phyloP scores from a whole-genome alignment of 1,140 invertebrate genomes.

The Zaprionus gabonicus region DNA sequence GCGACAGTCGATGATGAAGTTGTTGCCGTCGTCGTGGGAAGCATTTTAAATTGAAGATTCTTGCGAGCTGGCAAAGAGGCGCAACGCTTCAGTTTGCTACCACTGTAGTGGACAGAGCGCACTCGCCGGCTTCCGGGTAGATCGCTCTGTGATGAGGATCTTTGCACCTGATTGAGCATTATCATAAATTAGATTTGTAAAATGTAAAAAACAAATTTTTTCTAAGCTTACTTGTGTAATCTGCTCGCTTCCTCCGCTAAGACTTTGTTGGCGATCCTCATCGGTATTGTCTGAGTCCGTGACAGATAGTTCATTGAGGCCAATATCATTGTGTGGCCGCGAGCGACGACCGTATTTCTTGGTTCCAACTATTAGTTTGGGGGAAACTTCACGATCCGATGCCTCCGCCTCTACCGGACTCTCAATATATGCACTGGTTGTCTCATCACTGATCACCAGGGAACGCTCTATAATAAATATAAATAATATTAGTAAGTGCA shows the following conservation, averaged over 20 bases:
- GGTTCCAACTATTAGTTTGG: slow-evolving; percentile 90
- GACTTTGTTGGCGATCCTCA: slow-evolving; percentile 66
- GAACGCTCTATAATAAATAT: slow-evolving; percentile 69
- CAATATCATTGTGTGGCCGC: slow-evolving; percentile 84
- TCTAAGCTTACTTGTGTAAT: slow-evolving; percentile 49
- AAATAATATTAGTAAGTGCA: slow-evolving; percentile 8
- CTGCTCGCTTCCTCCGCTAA: slow-evolving; percentile 55
- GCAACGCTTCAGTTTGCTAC: slow-evolving; percentile 85
- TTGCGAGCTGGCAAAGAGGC: slow-evolving; percentile 85
- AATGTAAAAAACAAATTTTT: background rate
- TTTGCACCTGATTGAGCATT: slow-evolving; percentile 76
- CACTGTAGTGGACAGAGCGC: slow-evolving; percentile 74
- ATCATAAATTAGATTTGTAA: no score
- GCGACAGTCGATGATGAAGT: slow-evolving; percentile 46
- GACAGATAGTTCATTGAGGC: slow-evolving; percentile 61
- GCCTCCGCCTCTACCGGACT: slow-evolving; percentile 86
- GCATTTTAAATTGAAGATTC: slow-evolving; percentile 63
- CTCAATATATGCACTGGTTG: slow-evolving; percentile 57
- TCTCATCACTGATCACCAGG: slow-evolving; percentile 70
- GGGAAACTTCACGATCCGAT: slow-evolving; percentile 89
- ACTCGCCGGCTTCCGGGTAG: slow-evolving; percentile 84
- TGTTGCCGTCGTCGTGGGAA: slow-evolving; percentile 23
- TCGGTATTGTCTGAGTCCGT: slow-evolving; percentile 82
- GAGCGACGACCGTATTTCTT: slow-evolving; percentile 91
- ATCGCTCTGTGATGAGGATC: slow-evolving; percentile 86